Evolutionary conservation across 2,888 invertebrate species (phyloP).

Genomic region (Odontocolon sp.): DNA sequence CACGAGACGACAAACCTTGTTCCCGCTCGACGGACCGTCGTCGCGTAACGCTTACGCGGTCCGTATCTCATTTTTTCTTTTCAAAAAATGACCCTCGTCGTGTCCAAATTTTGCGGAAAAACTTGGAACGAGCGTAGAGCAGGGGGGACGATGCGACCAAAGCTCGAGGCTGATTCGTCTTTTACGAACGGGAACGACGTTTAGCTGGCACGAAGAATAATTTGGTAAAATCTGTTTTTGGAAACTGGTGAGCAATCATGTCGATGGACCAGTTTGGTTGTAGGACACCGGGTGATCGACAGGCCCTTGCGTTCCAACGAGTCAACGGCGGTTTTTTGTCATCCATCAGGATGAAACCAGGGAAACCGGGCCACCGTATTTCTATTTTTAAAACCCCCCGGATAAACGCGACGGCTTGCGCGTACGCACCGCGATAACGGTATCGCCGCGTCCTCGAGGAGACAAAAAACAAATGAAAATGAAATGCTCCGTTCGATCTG

Average conservation of each 20-base stretch:
- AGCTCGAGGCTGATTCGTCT: too few species aligned
- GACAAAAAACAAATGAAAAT: too few species aligned
- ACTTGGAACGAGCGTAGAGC: too few species aligned
- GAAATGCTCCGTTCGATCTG: too few species aligned
- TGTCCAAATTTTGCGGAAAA: too few species aligned
- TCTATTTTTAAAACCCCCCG: slow-evolving; percentile 70
- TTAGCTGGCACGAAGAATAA: background rate
- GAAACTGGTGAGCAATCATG: background rate
- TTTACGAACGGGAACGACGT: background rate
- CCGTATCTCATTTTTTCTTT: too few species aligned
- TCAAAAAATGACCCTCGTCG: too few species aligned
- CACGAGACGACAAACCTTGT: slow-evolving; percentile 62
- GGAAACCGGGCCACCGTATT: slow-evolving; percentile 68
- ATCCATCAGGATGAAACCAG: slow-evolving; percentile 63
- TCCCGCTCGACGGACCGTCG: slow-evolving; percentile 13
- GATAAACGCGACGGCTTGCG: slow-evolving; percentile 15
- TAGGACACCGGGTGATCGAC: slow-evolving; percentile 35
- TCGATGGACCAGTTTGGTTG: too few species aligned
- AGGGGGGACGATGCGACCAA: too few species aligned
- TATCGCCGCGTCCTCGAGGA: too few species aligned
- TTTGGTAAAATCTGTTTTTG: background rate
- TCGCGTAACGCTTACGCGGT: too few species aligned
- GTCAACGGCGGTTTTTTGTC: slow-evolving; percentile 55
- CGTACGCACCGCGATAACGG: slow-evolving; percentile 25
- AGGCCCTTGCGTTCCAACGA: slow-evolving; percentile 12